Percentiles rank a stretch among this genome's conserved stretches.
Evolutionary conservation across 2,113 vertebrate genomes (phyloP).

Genomic region (Pluvianellus socialis): DNA sequence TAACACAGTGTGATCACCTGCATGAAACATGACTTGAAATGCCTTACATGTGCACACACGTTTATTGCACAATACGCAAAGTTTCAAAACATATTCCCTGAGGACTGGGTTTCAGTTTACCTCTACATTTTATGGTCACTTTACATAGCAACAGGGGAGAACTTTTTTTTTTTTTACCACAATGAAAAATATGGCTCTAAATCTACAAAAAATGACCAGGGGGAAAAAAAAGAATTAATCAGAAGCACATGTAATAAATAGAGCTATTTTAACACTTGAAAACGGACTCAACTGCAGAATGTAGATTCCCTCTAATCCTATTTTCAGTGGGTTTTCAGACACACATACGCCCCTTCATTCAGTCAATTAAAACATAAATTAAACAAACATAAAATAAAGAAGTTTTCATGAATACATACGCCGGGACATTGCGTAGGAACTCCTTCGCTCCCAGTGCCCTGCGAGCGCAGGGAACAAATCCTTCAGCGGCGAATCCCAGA

Average conservation of each 20-base stretch:
- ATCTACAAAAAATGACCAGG: background rate
- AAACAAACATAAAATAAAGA: background rate
- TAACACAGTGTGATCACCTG: background rate
- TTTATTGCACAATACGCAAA: background rate
- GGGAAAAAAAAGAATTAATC: background rate
- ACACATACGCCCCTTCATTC: background rate
- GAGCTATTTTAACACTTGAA: background rate
- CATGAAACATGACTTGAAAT: background rate
- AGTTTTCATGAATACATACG: background rate
- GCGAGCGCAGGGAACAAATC: background rate
- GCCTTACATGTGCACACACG: background rate
- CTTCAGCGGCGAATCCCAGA: background rate
- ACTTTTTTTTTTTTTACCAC: background rate
- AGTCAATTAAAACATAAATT: background rate
- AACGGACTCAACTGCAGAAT: background rate
- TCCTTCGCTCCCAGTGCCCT: background rate
- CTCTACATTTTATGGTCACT: background rate
- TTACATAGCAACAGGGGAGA: background rate
- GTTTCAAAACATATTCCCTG: background rate
- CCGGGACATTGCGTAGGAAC: background rate
- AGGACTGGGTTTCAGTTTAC: background rate
- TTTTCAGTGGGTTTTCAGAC: background rate
- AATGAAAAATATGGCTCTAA: background rate
- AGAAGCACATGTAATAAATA: background rate
- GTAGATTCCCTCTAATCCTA: background rate